These are phyloP conservation scores for Coenobita brevimanus DNA, from an alignment of 1,140 invertebrate genomes.

Conservation along the genomic window DNA sequence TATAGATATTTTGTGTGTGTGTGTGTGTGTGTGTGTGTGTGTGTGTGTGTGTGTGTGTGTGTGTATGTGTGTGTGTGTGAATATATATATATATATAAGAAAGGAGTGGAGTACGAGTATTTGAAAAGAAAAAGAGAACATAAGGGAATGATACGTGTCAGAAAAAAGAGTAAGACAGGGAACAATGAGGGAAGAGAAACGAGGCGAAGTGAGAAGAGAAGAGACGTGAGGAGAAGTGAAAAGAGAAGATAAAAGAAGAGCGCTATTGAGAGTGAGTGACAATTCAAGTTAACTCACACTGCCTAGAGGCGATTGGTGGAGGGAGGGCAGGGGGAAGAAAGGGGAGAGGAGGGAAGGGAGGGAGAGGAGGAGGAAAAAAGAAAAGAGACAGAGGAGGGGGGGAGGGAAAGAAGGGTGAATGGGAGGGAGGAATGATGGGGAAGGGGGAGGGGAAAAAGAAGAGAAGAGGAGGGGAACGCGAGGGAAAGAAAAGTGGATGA, in stretches of 20 bases:
- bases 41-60: not conserved
- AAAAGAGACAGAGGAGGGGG: too few species aligned
- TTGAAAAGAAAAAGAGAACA: too few species aligned
- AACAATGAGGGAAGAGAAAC: not conserved
- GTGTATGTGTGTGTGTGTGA: conserved; percentile 6
- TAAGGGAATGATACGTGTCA: not conserved
- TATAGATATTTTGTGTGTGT: not conserved
- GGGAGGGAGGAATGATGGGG: not conserved
- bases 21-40: not conserved
- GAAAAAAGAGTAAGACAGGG: not conserved
- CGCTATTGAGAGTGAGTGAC: not conserved
- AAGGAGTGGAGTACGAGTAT: not conserved
- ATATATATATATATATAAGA: not conserved
- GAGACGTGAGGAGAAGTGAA: not conserved
- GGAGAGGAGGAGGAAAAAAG: not conserved
- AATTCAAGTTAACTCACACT: too few species aligned
- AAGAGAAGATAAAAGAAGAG: not conserved
- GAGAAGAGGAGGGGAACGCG: not conserved
- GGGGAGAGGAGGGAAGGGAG: too few species aligned
- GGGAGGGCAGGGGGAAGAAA: not conserved
- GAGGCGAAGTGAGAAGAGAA: not conserved
- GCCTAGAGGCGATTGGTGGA: not conserved
- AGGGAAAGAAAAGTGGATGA: not conserved
- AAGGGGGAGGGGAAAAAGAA: not conserved
- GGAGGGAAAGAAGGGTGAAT: not conserved